Percentiles rank a stretch among this genome's conserved stretches.
phyloP scores from a whole-genome alignment of 2,888 invertebrate genomes.

The Campoplex nolae region DNA sequence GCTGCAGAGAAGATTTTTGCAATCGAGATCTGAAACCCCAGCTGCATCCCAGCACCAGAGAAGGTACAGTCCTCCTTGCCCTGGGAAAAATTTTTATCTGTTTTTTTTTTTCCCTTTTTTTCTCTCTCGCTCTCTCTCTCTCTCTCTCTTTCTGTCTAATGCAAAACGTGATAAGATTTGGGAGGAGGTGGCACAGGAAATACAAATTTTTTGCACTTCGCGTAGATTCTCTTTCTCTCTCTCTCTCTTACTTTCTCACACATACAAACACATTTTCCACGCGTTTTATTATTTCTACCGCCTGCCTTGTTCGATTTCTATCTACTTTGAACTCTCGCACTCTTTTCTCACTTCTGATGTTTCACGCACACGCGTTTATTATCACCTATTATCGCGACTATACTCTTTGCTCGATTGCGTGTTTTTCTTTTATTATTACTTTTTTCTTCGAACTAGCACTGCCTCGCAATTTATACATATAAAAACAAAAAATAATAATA shows the following conservation, averaged over 20 bases:
- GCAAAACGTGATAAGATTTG: constrained; percentile 56
- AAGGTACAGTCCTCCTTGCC: constrained; percentile 86
- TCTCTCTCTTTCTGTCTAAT: constrained; percentile 10
- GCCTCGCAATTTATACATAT: constrained; percentile 10
- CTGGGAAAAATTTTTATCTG: constrained; percentile 69
- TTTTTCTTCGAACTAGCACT: constrained; percentile 38
- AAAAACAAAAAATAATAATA: neutral
- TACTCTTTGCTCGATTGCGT: constrained; percentile 48
- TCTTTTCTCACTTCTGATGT: constrained; percentile 60
- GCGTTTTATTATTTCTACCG: constrained; percentile 47
- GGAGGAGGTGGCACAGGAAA: constrained; percentile 75
- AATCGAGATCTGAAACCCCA: constrained; percentile 90
- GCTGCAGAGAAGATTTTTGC: constrained; percentile 93
- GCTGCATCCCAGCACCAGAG: constrained; percentile 87
- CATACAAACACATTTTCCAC: neutral
- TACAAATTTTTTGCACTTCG: constrained; percentile 50
- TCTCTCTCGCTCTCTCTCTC: constrained; percentile 12
- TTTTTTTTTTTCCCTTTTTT: constrained; percentile 8
- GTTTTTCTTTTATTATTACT: constrained; percentile 40
- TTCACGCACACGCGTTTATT: constrained; percentile 13
- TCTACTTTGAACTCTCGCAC: constrained; percentile 64
- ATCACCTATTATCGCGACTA: neutral
- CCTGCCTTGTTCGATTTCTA: constrained; percentile 57
- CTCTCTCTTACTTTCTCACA: neutral
- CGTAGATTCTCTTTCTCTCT: constrained; percentile 39